These are phyloP conservation scores for Mico argentatus DNA, from an alignment of 2,797 vertebrate genomes.

Conservation along the genomic window DNA sequence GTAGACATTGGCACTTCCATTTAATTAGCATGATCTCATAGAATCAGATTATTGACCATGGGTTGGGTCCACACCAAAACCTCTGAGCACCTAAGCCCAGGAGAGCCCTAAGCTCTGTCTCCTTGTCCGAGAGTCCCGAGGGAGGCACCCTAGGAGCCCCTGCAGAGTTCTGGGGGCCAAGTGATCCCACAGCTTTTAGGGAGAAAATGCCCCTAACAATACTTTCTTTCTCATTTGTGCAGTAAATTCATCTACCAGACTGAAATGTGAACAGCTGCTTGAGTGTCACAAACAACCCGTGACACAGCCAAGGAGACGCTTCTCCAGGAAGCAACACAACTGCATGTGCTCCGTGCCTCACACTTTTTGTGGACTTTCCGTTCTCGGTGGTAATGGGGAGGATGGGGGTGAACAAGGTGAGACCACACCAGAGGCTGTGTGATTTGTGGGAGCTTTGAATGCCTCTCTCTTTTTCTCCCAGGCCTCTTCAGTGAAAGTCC, in stretches of 20 bases:
- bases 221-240: not conserved
- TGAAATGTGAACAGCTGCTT: not conserved
- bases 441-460: not conserved
- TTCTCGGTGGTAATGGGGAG: accelerated
- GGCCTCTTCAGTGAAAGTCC: too few species aligned
- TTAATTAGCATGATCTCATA: accelerated
- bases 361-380: accelerated
- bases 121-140: accelerated
- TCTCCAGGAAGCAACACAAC: too few species aligned
- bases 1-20: accelerated
- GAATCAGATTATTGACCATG: accelerated
- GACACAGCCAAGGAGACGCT: not conserved
- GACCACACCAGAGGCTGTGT: accelerated
- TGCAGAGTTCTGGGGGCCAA: not conserved
- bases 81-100: accelerated
- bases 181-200: not conserved
- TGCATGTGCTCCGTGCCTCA: too few species aligned
- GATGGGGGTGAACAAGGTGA: accelerated
- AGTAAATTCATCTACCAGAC: accelerated
- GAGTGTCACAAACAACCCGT: accelerated
- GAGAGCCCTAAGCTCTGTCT: not conserved
- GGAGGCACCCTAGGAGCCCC: accelerated
- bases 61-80: accelerated
- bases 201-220: not conserved
- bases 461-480: too few species aligned